Evolutionary conservation across 2,888 invertebrate genomes (phyloP).

Genomic region (Chymomyza fuscimana): DNA sequence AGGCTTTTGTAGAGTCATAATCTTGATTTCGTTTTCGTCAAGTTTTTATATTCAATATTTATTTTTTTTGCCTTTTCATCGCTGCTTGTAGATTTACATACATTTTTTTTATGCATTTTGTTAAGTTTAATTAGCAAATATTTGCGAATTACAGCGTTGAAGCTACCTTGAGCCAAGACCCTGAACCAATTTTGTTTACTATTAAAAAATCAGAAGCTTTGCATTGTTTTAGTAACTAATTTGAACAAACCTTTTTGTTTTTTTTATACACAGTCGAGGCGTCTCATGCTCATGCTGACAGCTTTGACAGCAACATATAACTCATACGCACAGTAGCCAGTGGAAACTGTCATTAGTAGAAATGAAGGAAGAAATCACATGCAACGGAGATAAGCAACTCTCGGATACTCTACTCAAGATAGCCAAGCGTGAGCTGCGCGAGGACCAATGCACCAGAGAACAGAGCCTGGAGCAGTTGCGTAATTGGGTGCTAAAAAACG

Average conservation of each 20-base stretch:
- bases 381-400: constrained; percentile 26
- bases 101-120: constrained; percentile 25
- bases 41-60: constrained; percentile 31
- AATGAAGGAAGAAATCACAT: constrained; percentile 59
- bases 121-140: constrained; percentile 66
- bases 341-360: background rate
- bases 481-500: constrained; percentile 86
- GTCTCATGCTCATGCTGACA: constrained; percentile 1
- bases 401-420: constrained; percentile 78
- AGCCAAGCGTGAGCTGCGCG: constrained; percentile 86
- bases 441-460: constrained; percentile 83
- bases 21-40: constrained; percentile 21
- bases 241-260: constrained; percentile 6
- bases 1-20: background rate
- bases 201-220: constrained; percentile 7
- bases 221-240: constrained; percentile 25
- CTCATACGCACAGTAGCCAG: background rate
- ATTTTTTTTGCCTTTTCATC: constrained; percentile 14
- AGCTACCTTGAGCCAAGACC: constrained; percentile 53
- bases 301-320: background rate
- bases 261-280: background rate
- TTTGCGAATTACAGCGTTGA: constrained; percentile 57
- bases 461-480: constrained; percentile 84
- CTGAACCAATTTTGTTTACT: constrained; percentile 51
- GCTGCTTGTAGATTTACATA: constrained; percentile 23